Evolutionary conservation across 2,888 invertebrate genomes (phyloP), one percentile per base, ranked within the genome.

Genomic region (Drosophila neonasuta): DNA sequence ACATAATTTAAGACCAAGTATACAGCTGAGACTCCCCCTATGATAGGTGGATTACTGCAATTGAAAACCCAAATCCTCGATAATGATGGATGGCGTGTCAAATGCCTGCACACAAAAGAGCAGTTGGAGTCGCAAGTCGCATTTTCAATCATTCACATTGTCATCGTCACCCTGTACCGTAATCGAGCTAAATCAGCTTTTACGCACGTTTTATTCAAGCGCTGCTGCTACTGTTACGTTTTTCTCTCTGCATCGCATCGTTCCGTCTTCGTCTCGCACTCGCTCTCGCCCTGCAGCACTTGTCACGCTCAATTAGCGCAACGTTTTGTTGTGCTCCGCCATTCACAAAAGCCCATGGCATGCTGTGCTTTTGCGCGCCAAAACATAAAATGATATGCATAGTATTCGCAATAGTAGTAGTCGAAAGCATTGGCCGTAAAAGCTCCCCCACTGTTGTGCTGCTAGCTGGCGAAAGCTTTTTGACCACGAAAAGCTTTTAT

Each of bases 311-410:
- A 71, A 81, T 71, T 84, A 69, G 46, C 70, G 65, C 13, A 34
- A 63, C 45, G 59, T 69, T 76, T 70, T 71, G 55, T 29, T 66
- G 55, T 32, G 55, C 30, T 66, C 39, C 32, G 52, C 62, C 81
- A 81, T 81, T 81, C 87, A 81, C 36, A 68, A 87, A 87, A 85
- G 85, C 84, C 42, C 39, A 41, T 41, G 39, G 36, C 39, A 5
- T 1, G 1, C n/a, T 41, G 52, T 45, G 82, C 63, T 82, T 77
- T 68, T 66, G 42, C 67, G 84, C 79, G 79, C 82, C 82, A 85
- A 81, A 29, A 30, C 13, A 29, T 36, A 30, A 41, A 59, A 29
- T 39, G 30, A 13, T 24, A 42, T 29, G 44, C 34, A 62, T 68
- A 77, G 68, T 58, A 24, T 24, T 24, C 24, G n/a, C 32, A 10